These are phyloP conservation scores for Mastacembelus armatus DNA, from an alignment of 2,797 vertebrate species.

Conservation along the genomic window DNA sequence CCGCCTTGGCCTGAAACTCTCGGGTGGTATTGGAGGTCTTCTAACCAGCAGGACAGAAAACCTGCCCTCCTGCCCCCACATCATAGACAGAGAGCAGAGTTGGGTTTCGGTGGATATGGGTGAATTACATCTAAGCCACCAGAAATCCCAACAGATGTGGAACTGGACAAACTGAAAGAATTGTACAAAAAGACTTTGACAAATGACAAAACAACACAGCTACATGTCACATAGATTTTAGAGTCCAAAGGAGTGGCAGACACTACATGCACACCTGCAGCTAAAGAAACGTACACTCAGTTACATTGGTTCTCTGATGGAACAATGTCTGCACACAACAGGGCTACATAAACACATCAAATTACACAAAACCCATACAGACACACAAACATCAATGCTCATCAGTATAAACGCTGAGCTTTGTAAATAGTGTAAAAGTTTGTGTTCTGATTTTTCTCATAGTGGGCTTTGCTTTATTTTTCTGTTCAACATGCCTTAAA, in stretches of 20 bases:
- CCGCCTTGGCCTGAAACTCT: slow-evolving; percentile 40
- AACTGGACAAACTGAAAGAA: slow-evolving; percentile 72
- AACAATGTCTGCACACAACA: slow-evolving; percentile 56
- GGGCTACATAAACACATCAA: slow-evolving; percentile 48
- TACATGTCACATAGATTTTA: slow-evolving; percentile 55
- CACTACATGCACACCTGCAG: slow-evolving; percentile 69
- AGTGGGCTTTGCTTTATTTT: slow-evolving; percentile 73
- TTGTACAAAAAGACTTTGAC: slow-evolving; percentile 65
- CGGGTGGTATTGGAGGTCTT: slow-evolving; percentile 37
- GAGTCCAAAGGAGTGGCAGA: slow-evolving; percentile 65
- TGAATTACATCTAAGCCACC: slow-evolving; percentile 39
- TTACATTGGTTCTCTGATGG: slow-evolving; percentile 56
- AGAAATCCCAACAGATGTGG: slow-evolving; percentile 48
- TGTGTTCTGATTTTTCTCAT: slow-evolving; percentile 63
- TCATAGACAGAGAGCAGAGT: slow-evolving; percentile 34
- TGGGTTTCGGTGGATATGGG: slow-evolving; percentile 34
- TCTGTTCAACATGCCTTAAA: slow-evolving; percentile 85
- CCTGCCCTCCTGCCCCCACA: slow-evolving; percentile 20
- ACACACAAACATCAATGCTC: slow-evolving; percentile 59
- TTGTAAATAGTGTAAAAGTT: slow-evolving; percentile 81
- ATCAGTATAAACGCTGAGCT: slow-evolving; percentile 68
- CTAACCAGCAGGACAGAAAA: slow-evolving; percentile 24
- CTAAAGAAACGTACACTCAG: slow-evolving; percentile 29
- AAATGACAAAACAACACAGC: slow-evolving; percentile 50
- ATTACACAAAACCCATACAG: slow-evolving; percentile 23